These are phyloP conservation scores for Torymus aiolomorphi DNA, from an alignment of 2,888 invertebrate species.

Conservation along the genomic window DNA sequence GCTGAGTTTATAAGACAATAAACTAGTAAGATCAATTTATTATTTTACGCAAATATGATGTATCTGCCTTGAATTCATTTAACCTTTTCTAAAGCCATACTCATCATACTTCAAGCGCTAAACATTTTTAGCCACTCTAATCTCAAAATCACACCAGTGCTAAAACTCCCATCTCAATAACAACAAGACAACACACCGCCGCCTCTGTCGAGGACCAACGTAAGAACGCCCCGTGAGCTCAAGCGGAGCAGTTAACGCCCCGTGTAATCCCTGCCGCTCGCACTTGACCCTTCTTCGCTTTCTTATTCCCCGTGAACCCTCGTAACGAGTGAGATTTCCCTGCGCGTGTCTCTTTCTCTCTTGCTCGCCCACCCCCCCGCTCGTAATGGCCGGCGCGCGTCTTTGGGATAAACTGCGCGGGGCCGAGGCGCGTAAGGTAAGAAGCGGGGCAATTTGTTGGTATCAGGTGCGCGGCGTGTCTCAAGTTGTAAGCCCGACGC, in stretches of 20 bases:
- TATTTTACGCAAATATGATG: no score
- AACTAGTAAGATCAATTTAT: no score
- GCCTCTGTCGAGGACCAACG: background rate
- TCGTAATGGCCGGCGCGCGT: constrained; percentile 52
- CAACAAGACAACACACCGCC: background rate
- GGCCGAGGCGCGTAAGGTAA: constrained; percentile 60
- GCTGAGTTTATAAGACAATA: no score
- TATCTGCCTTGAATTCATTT: no score
- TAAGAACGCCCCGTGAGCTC: background rate
- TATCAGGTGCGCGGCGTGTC: constrained; percentile 74
- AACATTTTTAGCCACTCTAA: no score
- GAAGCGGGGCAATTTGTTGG: constrained; percentile 72
- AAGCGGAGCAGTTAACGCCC: constrained; percentile 2
- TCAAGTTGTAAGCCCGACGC: constrained; percentile 74
- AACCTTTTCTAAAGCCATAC: no score
- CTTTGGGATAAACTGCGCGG: constrained; percentile 63
- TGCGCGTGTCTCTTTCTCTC: background rate
- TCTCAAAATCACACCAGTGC: no score
- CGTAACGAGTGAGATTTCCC: constrained; percentile 54
- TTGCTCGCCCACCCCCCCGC: background rate
- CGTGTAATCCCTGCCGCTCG: constrained; percentile 12
- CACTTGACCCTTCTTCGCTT: constrained; percentile 53
- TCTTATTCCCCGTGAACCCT: constrained; percentile 50
- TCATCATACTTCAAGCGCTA: no score
- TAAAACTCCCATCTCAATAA: background rate